Base-by-base conservation (phyloP, 2,888 invertebrate genomes). In the Stenodera caucasica region DNA sequence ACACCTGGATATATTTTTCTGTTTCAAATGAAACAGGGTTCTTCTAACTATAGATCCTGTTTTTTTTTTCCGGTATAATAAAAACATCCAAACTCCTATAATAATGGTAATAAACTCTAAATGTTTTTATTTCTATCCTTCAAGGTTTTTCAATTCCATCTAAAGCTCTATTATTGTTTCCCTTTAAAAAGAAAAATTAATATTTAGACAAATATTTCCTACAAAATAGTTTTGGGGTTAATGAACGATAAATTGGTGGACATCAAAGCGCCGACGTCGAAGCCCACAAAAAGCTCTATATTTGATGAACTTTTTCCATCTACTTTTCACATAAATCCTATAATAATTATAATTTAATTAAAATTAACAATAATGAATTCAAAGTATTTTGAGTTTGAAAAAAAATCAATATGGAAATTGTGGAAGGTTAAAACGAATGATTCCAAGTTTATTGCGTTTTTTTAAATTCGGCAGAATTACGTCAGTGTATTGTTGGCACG, bases 201-300 rank as follows among this genome's bases (percentile, higher is more conserved):
- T 6, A 1, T 30, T 40, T 18, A 9, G 4, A 45, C 4, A 45
- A 45, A 12, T 45, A 21, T 8, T 15, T 12, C 2, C 0, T 45
- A 33, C n/a, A n/a, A 33, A n/a, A 23, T 23, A 29, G 6, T 21
- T 18, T 21, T 23, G 33, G 53, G 53, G 53, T 53, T 6, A 53
- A 53, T 29, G 53, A 7, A 33, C 53, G 53, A 7, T 18, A 53
- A 14, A 53, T 33, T 53, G 18, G 18, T n/a, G n/a, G 14, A 32
- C 8, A 50, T 29, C 15, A 29, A 14, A 51, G 52, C 11, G 53
- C 2, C 53, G 18, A 53, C 53, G 53, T 33, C 33, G 6, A 51
- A 29, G 29, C 12, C 18, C 2, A 5, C n/a, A 51, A 21, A 30
- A 11, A 26, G 26, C 26, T 26, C 49, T 49, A 15, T 23, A 21